Evolutionary conservation across 2,797 vertebrate species (phyloP), one percentile per base, ranked within the genome.

Genomic region (Sylvia borin): DNA sequence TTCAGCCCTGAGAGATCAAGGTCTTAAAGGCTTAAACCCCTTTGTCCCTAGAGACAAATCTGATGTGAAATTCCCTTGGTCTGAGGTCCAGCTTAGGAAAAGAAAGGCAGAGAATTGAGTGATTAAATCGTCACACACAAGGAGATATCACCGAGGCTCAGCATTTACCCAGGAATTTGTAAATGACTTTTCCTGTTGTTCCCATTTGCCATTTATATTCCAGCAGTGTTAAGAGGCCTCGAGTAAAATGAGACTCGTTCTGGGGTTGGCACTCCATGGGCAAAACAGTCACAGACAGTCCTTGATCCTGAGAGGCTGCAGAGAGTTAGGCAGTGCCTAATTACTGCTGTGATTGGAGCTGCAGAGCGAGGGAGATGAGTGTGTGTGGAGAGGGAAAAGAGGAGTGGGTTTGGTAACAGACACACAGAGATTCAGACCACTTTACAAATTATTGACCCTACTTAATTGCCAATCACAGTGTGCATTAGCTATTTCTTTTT

Each of bases 271-370:
- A 31, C 54, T 92, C 18, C 38, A 22, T 0, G 4, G 62, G 68
- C 42, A 93, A 75, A 95, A 42, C 26, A 57, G 73, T 38, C 76
- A 61, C 61, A 85, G 79, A 38, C 55, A 73, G 85, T 31, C 48
- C 90, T 94, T 85, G 79, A 95, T 92, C 48, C 62, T 90, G 68
- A 90, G 64, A 92, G 88, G 31, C 50, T 64, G 50, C 76, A 81
- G 57, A 38, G 57, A 60, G 26, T 43, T 36, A 86, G 36, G 27
- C 67, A 43, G 22, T 17, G 57, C 62, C 79, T 73, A 88, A 88
- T 94, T 85, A 77, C 27, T 70, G 53, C 85, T 57, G 32, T 73
- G 73, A 84, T 55, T 90, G 79, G 51, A 73, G 62, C 70, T 72
- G 4, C 22, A 58, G 72, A 55, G 55, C 0, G 0, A 76, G 73